phyloP scores from a whole-genome alignment of 2,888 invertebrate genomes.

The Cylloceria caligata region DNA sequence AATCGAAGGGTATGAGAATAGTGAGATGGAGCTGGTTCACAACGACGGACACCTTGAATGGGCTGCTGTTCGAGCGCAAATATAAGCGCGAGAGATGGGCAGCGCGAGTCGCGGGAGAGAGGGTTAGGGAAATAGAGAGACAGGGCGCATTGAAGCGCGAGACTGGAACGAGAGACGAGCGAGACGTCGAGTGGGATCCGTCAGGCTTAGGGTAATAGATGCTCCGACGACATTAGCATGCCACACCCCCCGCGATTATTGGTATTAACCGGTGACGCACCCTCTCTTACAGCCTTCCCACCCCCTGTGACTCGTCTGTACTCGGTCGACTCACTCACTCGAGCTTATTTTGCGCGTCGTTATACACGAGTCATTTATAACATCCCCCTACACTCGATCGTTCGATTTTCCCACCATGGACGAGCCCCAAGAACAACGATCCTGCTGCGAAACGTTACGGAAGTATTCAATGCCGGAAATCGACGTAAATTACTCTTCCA shows the following conservation, averaged over 20 bases:
- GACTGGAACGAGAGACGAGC: constrained; percentile 62
- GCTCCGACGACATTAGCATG: constrained; percentile 83
- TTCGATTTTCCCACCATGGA: constrained; percentile 46
- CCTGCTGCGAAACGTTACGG: constrained; percentile 48
- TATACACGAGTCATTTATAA: constrained; percentile 71
- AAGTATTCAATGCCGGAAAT: constrained; percentile 57
- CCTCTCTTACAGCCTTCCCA: constrained; percentile 30
- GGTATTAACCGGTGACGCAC: constrained; percentile 78
- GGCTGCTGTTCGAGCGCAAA: constrained; percentile 34
- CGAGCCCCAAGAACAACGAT: constrained; percentile 26
- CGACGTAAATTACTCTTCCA: constrained; percentile 59
- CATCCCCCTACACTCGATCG: constrained; percentile 56
- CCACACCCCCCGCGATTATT: constrained; percentile 80
- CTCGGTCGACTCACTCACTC: constrained; percentile 35
- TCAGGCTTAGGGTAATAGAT: constrained; percentile 84
- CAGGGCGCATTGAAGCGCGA: constrained; percentile 52
- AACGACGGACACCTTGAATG: constrained; percentile 67
- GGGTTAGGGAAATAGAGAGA: constrained; percentile 11
- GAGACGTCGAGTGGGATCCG: constrained; percentile 82
- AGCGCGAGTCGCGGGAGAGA: constrained; percentile 15
- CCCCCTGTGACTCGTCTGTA: constrained; percentile 29
- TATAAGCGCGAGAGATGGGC: constrained; percentile 28
- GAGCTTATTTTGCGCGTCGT: constrained; percentile 68
- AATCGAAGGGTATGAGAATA: constrained; percentile 56
- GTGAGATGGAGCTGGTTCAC: constrained; percentile 53